These are phyloP conservation scores for Gopherus flavomarginatus DNA, from an alignment of 2,113 vertebrate genomes.

Conservation along the genomic window DNA sequence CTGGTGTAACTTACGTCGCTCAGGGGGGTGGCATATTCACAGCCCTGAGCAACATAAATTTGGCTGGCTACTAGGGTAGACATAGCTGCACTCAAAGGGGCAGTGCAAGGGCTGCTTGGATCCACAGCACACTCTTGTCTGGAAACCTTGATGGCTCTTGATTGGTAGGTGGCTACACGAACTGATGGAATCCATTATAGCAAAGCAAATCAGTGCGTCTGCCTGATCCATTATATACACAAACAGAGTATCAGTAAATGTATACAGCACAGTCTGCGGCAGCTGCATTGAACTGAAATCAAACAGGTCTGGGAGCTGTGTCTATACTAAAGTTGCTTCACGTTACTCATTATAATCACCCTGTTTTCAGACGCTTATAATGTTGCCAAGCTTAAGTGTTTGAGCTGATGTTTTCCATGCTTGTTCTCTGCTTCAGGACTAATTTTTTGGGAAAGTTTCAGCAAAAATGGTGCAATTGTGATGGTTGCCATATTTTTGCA, in stretches of 20 bases:
- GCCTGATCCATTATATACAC: background rate
- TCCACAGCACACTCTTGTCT: background rate
- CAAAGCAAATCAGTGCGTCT: background rate
- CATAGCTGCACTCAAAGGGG: background rate
- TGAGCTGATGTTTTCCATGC: background rate
- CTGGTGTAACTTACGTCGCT: too few species aligned
- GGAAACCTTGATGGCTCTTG: background rate
- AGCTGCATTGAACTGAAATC: background rate
- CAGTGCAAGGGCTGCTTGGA: background rate
- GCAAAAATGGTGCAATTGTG: background rate
- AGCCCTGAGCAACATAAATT: too few species aligned
- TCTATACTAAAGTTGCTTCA: background rate
- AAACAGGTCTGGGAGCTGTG: background rate
- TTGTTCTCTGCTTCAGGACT: background rate
- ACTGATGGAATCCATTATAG: background rate
- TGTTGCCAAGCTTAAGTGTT: background rate
- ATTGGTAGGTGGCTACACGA: background rate
- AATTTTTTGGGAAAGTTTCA: background rate
- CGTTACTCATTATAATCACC: background rate
- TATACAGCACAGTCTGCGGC: background rate
- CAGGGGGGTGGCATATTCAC: too few species aligned
- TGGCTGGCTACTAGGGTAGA: too few species aligned
- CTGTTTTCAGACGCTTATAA: background rate
- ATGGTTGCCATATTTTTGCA: background rate
- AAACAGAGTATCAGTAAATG: background rate